Base-by-base conservation (phyloP, 2,113 vertebrate genomes). In the Columba livia region DNA sequence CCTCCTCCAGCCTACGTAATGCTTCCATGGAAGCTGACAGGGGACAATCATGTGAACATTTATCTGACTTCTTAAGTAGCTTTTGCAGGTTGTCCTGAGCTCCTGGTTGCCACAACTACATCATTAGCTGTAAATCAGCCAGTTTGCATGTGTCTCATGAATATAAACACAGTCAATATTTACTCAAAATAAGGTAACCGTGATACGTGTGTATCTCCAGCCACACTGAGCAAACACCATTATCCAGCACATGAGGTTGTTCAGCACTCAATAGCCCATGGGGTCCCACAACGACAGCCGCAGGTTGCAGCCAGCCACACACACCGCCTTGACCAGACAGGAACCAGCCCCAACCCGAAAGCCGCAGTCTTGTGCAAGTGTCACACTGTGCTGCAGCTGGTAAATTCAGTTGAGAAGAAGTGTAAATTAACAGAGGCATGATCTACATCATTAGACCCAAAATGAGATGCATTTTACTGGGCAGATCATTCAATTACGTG, bases 221-320 rank as follows among this genome's bases (percentile, higher is more conserved):
- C 51, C 40, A 77, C 58, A 51, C 31, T 72, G 38, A 93, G 82
- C 36, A 77, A 94, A 79, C 20, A 66, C 5, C 12, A 36, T n/a
- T 17, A 65, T 6, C 10, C n/a, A 79, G 44, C 31, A 50, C 5
- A 29, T 4, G 7, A 79, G n/a, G 48, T 48, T 11, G 3, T 75
- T 60, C 40, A 78, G 69, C 20, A 26, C 57, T 70, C 3, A 0
- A 21, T 15, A 58, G 32, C 17, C 75, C 38, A 20, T 32, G 57
- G 29, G 15, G 67, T 53, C 20, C 42, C 62, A 25, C 48, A 44
- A 50, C 0, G 0, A 44, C 0, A 66, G 71, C 28, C 42, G 65
- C 24, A 75, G 23, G n/a, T 2, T 94, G 67, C 28, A 89, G 34
- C 28, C 16, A 93, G 64, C 6, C 54, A 70, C 40, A 70, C 6